Evolutionary conservation across 2,113 vertebrate species (phyloP).

Genomic region (Nothoprocta pentlandii): DNA sequence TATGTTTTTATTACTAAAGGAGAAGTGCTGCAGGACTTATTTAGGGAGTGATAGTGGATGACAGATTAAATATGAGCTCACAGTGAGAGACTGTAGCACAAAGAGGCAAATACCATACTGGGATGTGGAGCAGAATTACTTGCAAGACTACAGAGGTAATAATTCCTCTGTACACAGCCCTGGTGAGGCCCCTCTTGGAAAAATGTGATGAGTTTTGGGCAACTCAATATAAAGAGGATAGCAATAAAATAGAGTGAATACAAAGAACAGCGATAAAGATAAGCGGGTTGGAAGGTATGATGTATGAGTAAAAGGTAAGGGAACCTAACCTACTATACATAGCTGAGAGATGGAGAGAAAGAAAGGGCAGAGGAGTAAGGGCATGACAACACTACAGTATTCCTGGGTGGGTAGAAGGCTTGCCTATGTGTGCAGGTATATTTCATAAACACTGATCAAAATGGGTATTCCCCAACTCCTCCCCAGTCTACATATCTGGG

Average conservation of each 20-base stretch:
- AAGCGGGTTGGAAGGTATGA: slow-evolving; percentile 47
- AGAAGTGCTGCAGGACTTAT: slow-evolving; percentile 64
- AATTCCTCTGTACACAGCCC: slow-evolving; percentile 41
- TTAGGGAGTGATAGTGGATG: slow-evolving; percentile 67
- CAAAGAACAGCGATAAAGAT: slow-evolving; percentile 60
- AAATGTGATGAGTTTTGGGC: slow-evolving; percentile 58
- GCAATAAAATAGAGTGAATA: slow-evolving; percentile 53
- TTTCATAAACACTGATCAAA: background rate
- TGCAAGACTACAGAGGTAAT: slow-evolving; percentile 62
- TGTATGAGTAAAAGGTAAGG: slow-evolving; percentile 27
- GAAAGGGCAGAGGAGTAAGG: background rate
- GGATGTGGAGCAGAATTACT: slow-evolving; percentile 61
- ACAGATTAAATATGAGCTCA: slow-evolving; percentile 71
- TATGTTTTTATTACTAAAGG: slow-evolving; percentile 61
- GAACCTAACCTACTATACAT: slow-evolving; percentile 13
- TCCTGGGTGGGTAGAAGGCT: background rate
- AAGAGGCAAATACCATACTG: slow-evolving; percentile 61
- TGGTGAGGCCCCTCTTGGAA: slow-evolving; percentile 51
- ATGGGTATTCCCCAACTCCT: background rate
- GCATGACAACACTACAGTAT: background rate
- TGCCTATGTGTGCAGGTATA: background rate
- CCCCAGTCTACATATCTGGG: background rate
- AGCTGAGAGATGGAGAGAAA: background rate
- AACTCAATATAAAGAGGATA: slow-evolving; percentile 53
- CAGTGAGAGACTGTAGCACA: slow-evolving; percentile 50